Evolutionary conservation across 1,140 invertebrate species (phyloP).

Genomic region (Hormaphis cornu): DNA sequence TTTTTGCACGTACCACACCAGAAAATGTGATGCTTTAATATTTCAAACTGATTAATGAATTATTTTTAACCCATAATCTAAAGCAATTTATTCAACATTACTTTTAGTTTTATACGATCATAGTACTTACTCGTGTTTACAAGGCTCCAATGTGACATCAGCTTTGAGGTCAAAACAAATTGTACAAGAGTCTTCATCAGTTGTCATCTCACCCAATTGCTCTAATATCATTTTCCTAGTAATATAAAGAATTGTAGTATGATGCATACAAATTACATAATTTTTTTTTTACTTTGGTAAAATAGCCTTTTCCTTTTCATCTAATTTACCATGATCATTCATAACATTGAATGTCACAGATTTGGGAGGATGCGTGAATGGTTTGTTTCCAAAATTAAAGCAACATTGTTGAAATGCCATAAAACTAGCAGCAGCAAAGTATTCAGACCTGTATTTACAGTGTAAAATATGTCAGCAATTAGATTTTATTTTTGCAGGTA

Average conservation of each 20-base stretch:
- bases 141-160: constrained; percentile 64
- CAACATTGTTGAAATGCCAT: constrained; percentile 92
- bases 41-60: no score
- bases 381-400: constrained; percentile 82
- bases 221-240: constrained; percentile 64
- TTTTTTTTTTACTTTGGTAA: constrained; percentile 48
- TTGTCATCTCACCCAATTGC: constrained; percentile 60
- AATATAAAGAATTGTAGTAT: background rate
- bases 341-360: constrained; percentile 59
- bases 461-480: no score
- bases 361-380: constrained; percentile 68
- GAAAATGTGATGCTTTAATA: no score
- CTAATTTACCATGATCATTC: constrained; percentile 64
- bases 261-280: no score
- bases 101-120: no score
- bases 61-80: no score
- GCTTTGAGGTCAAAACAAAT: constrained; percentile 76
- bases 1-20: no score
- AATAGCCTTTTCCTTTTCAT: constrained; percentile 59
- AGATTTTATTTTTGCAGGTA: no score
- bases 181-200: constrained; percentile 77
- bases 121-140: constrained; percentile 63
- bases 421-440: constrained; percentile 88
- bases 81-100: no score
- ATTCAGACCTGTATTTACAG: constrained; percentile 58